These are phyloP conservation scores for Phytoseiulus persimilis DNA, from an alignment of 2,888 invertebrate genomes.

Conservation along the genomic window DNA sequence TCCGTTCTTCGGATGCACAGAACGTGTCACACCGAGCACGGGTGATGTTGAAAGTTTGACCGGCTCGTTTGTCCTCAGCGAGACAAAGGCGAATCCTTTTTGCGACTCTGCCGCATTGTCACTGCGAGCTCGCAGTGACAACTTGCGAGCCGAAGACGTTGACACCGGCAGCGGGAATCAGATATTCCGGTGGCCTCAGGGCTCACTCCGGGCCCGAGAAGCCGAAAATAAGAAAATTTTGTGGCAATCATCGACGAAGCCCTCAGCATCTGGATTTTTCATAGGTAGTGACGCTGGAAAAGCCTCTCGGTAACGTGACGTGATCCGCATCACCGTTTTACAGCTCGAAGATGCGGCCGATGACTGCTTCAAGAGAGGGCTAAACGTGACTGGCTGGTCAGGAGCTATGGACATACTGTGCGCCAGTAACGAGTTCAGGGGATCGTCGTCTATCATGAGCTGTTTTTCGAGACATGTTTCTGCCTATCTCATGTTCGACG, in stretches of 20 bases:
- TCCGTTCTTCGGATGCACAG: no score
- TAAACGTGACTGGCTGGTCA: conserved; percentile 15
- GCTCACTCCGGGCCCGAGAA: neutral
- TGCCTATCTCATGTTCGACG: conserved; percentile 24
- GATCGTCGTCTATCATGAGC: conserved; percentile 6
- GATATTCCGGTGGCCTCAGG: neutral
- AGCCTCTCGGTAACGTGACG: neutral
- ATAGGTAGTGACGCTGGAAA: neutral
- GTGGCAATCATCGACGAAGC: neutral
- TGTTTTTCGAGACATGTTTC: conserved; percentile 24
- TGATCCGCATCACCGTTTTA: neutral
- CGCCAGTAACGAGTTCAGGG: conserved; percentile 19
- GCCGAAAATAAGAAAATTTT: no score
- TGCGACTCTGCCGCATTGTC: neutral
- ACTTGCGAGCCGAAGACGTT: neutral
- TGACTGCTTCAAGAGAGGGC: conserved; percentile 7
- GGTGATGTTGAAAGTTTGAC: no score
- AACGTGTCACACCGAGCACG: no score
- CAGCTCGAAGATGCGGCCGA: conserved; percentile 30
- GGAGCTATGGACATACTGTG: conserved; percentile 28
- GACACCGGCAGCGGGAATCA: neutral
- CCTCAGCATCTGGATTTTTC: neutral
- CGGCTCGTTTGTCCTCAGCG: no score
- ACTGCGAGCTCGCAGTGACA: neutral
- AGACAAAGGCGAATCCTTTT: no score